Base-by-base conservation (phyloP, 2,888 invertebrate species). In the Criorhina ranunculi region DNA sequence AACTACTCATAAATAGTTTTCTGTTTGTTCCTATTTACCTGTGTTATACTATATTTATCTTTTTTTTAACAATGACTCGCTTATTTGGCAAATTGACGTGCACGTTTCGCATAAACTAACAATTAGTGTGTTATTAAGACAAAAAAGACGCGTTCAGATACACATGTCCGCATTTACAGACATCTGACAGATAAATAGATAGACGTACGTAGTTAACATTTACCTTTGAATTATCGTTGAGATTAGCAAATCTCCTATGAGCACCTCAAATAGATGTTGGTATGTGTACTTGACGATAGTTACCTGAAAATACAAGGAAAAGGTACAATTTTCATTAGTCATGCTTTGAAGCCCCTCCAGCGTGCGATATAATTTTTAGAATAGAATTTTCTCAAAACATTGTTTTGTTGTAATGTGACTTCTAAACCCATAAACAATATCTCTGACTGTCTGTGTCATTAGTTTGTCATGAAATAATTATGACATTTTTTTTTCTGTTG, bases 61-160 rank as follows among this genome's bases (percentile, higher is more conserved):
- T 19, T 24, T 35, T 77, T 42, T 69, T 77, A 51, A 11, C 53
- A 60, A 66, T 79, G 72, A 62, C 55, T 73, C 12, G 79, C 44
- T 59, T 59, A 80, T 72, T 79, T 53, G 53, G 33, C 24, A 62
- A 60, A 55, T n/a, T 55, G 60, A 75, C 46, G 59, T 67, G 53
- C 40, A 80, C 60, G 80, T 62, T 81, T 69, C 67, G 31, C 37
- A 69, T 8, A 69, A 67, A 8, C 69, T 33, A 15, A 75, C 62
- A 81, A 81, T 81, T 76, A 81, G 80, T 60, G 55, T 37, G 46
- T 55, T 81, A 46, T 57, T 53, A 75, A 80, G 51, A 44, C 59
- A 66, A 79, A 66, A 66, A 72, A 42, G 42, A 40, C 33, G 37
- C 64, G 17, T 51, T 64, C 29, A 17, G 9, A 35, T 57, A 7